A percentile compares a stretch with the other conserved stretches of the same genome.
Evolutionary conservation across 2,888 invertebrate species (phyloP).

Genomic region (Ectemnius continuus): DNA sequence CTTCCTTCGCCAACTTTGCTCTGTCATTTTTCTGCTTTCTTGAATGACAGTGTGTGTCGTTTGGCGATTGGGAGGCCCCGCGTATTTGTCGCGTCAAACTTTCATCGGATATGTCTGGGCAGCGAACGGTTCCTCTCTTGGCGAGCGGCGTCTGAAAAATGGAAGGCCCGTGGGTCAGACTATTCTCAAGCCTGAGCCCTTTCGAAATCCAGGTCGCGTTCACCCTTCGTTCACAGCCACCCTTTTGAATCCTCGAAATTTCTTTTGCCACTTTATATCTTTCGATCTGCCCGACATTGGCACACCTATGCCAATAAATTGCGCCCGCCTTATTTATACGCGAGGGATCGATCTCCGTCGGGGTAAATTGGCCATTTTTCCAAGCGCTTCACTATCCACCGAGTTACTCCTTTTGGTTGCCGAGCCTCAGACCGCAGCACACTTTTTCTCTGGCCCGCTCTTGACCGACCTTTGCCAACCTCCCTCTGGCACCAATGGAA

Average conservation of each 20-base stretch:
- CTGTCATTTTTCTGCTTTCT: neutral
- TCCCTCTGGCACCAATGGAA: neutral
- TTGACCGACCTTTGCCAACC: neutral
- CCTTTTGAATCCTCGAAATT: neutral
- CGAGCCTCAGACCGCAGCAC: no score
- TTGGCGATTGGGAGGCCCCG: neutral
- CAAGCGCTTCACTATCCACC: neutral
- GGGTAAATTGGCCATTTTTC: constrained; percentile 4
- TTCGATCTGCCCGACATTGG: no score
- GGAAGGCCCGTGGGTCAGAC: neutral
- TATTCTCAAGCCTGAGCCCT: neutral
- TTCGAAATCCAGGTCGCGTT: neutral
- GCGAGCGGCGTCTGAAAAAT: neutral
- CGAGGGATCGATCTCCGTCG: neutral
- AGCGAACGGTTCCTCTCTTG: neutral
- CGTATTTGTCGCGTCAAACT: constrained; percentile 22
- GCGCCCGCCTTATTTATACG: neutral
- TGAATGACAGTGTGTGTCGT: neutral
- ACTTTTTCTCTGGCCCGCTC: neutral
- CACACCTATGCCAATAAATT: no score
- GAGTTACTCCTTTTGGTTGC: neutral
- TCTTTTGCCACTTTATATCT: no score
- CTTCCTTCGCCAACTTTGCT: constrained; percentile 1
- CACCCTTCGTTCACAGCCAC: neutral
- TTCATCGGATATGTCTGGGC: constrained; percentile 35